Base-by-base conservation (phyloP, 1,140 invertebrate genomes). In the Drosophila tsacasi region DNA sequence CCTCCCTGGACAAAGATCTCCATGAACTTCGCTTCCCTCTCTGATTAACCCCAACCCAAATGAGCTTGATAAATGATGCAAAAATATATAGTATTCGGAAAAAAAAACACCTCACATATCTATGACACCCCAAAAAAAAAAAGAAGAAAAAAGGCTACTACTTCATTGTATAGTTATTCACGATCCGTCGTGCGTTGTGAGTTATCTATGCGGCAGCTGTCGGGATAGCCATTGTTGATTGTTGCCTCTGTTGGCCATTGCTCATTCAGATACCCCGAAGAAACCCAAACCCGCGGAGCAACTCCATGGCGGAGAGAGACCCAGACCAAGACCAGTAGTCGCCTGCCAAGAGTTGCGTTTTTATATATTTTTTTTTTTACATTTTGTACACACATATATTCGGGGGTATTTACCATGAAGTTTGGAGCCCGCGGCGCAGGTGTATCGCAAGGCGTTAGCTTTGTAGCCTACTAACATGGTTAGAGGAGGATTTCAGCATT, bases 51-150 rank as follows among this genome's bases (percentile, higher is more conserved):
- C 60, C 25, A 58, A 62, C 65, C 76, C 44, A 83, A 67, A 66
- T 71, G 80, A 83, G 76, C 76, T 83, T 83, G 81, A 83, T 83
- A 83, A 83, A 83, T 83, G 81, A 83, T 83, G 81, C 80, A 64
- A 75, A 82, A 64, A 65, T 50, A 60, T 49, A 49, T 49, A 15
- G 42, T 40, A 23, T 39, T 23, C 13, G 32, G 23, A 21, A 52
- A 67, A 54, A 32, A 58, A 79, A 42, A 32, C n/a, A 35, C 27
- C 57, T 73, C 55, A 64, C 76, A 79, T 72, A 79, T 65, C 76
- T 79, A 72, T 79, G 76, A 78, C 66, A 78, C 65, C 52, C 60
- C 12, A 76, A 73, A 73, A 60, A 69, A 52, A 54, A 78, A 60
- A 30, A 58, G n/a, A n/a, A n/a, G n/a, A 40, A 77, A 55, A 59